These are phyloP conservation scores for Acanthochromis polyacanthus DNA, from an alignment of 2,113 vertebrate genomes.

Conservation along the genomic window DNA sequence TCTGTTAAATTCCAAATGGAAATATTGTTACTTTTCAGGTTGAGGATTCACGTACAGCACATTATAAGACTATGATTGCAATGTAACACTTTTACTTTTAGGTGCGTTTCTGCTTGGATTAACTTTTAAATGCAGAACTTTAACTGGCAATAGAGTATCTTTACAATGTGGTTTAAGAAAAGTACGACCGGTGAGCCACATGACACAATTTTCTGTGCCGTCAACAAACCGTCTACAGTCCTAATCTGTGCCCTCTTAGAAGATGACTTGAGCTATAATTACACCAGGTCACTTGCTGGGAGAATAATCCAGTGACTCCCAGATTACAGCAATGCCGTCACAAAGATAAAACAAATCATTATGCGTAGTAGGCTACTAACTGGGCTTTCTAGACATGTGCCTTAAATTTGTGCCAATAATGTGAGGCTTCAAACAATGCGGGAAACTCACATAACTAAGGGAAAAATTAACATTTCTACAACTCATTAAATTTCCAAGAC, in stretches of 20 bases:
- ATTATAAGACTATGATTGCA: too few relatives aligned
- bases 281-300: conserved; percentile 39
- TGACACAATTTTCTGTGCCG: conserved; percentile 29
- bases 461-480: background rate
- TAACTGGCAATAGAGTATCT: too few relatives aligned
- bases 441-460: background rate
- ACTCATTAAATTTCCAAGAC: background rate
- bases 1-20: too few relatives aligned
- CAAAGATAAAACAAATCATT: background rate
- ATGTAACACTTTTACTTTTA: too few relatives aligned
- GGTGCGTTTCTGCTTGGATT: too few relatives aligned
- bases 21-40: too few relatives aligned
- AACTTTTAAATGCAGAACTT: too few relatives aligned
- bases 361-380: too few relatives aligned
- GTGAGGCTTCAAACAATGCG: too few relatives aligned
- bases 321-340: conserved; percentile 34
- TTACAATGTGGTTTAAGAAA: background rate
- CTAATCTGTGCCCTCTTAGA: conserved; percentile 60
- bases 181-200: conserved; percentile 4
- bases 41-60: too few relatives aligned
- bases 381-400: background rate
- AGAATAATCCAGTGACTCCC: conserved; percentile 69
- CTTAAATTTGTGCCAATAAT: background rate
- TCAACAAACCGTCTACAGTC: conserved; percentile 16
- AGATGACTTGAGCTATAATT: conserved; percentile 59